Percentiles rank a stretch among this genome's conserved stretches.
phyloP scores from a whole-genome alignment of 1,140 invertebrate genomes.

The Drosophila trapezifrons region DNA sequence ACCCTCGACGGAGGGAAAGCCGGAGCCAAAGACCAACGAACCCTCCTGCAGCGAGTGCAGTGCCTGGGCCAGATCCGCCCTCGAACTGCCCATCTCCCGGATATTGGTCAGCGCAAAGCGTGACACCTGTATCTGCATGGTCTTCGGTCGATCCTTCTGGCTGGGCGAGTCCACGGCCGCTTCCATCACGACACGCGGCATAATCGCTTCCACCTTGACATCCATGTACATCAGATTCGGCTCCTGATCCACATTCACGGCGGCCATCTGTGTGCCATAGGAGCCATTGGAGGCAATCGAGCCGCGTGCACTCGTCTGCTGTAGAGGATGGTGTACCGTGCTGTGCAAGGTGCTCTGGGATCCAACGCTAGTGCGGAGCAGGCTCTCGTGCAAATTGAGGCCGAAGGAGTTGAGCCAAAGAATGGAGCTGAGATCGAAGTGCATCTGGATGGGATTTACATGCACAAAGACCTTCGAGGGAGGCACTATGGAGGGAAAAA shows the following conservation, averaged over 20 bases:
- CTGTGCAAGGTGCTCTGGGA: conserved; percentile 45
- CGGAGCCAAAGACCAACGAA: conserved; percentile 89
- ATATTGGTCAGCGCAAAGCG: conserved; percentile 92
- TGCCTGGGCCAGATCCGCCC: conserved; percentile 89
- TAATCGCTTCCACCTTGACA: conserved; percentile 94
- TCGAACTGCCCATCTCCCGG: conserved; percentile 88
- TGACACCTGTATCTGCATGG: conserved; percentile 92
- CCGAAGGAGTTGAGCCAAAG: conserved; percentile 97
- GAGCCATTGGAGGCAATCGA: conserved; percentile 78
- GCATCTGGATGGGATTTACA: conserved; percentile 93
- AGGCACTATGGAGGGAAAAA: conserved; percentile 88
- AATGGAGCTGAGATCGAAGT: conserved; percentile 93
- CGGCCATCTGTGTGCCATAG: conserved; percentile 75
- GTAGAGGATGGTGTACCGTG: conserved; percentile 43
- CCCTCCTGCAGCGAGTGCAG: conserved; percentile 90
- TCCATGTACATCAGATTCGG: conserved; percentile 90
- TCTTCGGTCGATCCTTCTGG: conserved; percentile 89
- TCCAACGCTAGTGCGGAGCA: conserved; percentile 85
- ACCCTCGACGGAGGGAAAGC: conserved; percentile 88
- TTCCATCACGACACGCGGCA: conserved; percentile 88
- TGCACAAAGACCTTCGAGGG: conserved; percentile 96
- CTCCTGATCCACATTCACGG: conserved; percentile 69
- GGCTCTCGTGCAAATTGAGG: conserved; percentile 92
- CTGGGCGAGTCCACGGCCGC: conserved; percentile 74
- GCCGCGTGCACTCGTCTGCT: conserved; percentile 49